These are phyloP conservation scores for Eupleurogrammus muticus DNA, from an alignment of 2,797 vertebrate species.

Conservation along the genomic window DNA sequence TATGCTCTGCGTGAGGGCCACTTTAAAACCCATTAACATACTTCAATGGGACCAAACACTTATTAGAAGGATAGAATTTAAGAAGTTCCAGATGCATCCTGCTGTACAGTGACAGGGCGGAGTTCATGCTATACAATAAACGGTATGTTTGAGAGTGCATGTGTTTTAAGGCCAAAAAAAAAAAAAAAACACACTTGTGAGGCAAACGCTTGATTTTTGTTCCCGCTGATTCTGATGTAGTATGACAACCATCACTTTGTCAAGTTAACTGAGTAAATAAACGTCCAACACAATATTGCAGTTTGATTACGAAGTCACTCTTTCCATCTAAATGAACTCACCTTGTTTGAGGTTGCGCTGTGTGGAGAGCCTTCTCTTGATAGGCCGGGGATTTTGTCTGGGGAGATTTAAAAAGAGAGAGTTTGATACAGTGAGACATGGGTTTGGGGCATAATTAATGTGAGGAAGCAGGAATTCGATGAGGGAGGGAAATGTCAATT, in stretches of 20 bases:
- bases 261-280: not conserved
- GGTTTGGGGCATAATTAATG: not conserved
- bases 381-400: constrained; percentile 90
- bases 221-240: not conserved
- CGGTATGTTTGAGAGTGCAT: not conserved
- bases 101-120: constrained; percentile 44
- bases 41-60: constrained; percentile 65
- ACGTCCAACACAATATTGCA: not conserved
- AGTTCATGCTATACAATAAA: constrained; percentile 24
- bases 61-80: constrained; percentile 71
- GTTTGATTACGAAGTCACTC: not conserved
- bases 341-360: constrained; percentile 90
- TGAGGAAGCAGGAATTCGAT: constrained; percentile 11
- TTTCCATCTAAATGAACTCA: constrained; percentile 61
- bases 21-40: constrained; percentile 82
- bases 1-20: constrained; percentile 67
- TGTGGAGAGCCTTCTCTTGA: constrained; percentile 93
- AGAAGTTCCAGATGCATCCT: constrained; percentile 76
- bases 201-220: not conserved
- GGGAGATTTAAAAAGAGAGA: constrained; percentile 10
- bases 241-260: not conserved
- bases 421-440: not conserved
- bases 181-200: not conserved
- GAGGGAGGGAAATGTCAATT: constrained; percentile 12
- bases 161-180: not conserved